Evolutionary conservation across 1,140 invertebrate species (phyloP).

Genomic region (Contarinia nasturtii): DNA sequence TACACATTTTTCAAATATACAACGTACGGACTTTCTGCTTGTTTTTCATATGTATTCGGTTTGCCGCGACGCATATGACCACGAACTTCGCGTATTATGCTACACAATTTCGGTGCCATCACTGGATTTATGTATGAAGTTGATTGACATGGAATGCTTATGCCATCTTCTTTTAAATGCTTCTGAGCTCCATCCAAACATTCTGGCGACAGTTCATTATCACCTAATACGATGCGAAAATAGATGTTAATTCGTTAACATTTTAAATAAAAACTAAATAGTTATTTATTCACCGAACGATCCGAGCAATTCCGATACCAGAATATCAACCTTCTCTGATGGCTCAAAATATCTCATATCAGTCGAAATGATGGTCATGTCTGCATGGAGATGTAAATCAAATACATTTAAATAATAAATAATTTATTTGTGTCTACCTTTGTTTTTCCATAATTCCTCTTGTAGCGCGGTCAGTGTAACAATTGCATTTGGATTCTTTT

Average conservation of each 20-base stretch:
- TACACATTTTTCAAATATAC: constrained; percentile 82
- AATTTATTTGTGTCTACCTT: constrained; percentile 28
- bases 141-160: constrained; percentile 82
- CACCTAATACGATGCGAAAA: no score
- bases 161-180: constrained; percentile 72
- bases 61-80: constrained; percentile 7
- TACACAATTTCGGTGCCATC: constrained; percentile 30
- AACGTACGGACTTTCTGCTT: constrained; percentile 81
- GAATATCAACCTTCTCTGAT: constrained; percentile 78
- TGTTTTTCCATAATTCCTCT: constrained; percentile 60
- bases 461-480: constrained; percentile 69
- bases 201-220: constrained; percentile 97
- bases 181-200: constrained; percentile 89
- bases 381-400: constrained; percentile 9
- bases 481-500: constrained; percentile 96
- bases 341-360: constrained; percentile 83
- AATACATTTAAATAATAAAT: no score
- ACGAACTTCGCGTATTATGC: constrained; percentile 21
- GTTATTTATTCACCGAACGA: no score
- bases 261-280: no score
- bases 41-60: constrained; percentile 48
- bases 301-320: constrained; percentile 90
- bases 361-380: constrained; percentile 52
- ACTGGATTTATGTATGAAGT: constrained; percentile 81
- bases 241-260: no score